These are phyloP conservation scores for Onychomys leucogaster DNA, from an alignment of 2,797 vertebrate species.

Conservation along the genomic window DNA sequence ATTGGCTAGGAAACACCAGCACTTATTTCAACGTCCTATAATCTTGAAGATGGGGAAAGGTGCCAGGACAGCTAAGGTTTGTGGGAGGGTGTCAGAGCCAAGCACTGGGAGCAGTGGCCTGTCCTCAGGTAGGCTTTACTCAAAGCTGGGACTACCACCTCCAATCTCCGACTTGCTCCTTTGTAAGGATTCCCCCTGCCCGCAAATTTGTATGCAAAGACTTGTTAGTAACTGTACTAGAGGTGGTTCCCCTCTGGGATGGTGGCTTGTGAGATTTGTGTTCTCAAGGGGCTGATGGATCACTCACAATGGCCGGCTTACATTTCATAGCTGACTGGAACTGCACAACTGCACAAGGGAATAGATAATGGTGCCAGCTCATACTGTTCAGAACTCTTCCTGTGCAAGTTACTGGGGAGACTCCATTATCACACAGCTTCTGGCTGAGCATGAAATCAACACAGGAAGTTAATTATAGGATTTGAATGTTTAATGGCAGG, in stretches of 20 bases:
- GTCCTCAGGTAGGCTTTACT: not conserved
- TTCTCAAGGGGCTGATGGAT: not conserved
- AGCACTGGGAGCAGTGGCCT: not conserved
- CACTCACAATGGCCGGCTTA: conserved; percentile 3
- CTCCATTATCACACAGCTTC: conserved; percentile 28
- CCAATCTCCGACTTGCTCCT: no score
- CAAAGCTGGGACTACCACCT: not conserved
- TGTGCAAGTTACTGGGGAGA: not conserved
- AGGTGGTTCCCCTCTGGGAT: not conserved
- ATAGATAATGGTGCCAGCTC: conserved; percentile 1
- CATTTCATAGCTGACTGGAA: conserved; percentile 1
- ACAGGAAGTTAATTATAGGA: conserved; percentile 49
- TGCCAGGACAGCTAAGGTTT: not conserved
- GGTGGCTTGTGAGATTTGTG: not conserved
- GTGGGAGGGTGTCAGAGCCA: not conserved
- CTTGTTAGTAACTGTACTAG: not conserved
- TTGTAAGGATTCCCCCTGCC: not conserved
- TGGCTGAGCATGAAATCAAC: conserved; percentile 57
- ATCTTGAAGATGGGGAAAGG: not conserved
- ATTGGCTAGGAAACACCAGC: not conserved
- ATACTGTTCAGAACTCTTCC: not conserved
- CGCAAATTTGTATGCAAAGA: not conserved
- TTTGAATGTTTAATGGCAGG: conserved; percentile 49
- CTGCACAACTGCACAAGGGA: conserved; percentile 39
- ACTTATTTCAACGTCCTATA: not conserved